Percentiles rank a stretch among this genome's conserved stretches.
Evolutionary conservation across 2,888 invertebrate species (phyloP).

Genomic region (Stictocephala bisonia): DNA sequence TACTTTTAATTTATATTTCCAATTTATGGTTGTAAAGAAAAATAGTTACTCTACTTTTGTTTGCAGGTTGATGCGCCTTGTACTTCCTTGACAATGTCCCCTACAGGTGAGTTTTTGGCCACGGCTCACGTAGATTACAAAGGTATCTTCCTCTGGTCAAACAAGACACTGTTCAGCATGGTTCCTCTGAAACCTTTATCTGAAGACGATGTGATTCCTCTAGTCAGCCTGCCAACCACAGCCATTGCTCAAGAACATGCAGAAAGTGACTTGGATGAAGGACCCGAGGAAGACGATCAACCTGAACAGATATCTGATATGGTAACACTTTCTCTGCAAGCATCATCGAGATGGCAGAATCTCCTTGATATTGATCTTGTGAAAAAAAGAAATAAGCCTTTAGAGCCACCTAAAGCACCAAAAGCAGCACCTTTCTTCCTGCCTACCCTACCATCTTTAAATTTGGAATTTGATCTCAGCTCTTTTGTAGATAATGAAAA

Average conservation of each 20-base stretch:
- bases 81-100: conserved; percentile 88
- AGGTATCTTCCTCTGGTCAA: conserved; percentile 95
- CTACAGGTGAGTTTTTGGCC: conserved; percentile 89
- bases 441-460: conserved; percentile 87
- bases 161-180: conserved; percentile 84
- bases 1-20: no score
- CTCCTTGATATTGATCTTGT: conserved; percentile 87
- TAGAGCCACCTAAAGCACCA: conserved; percentile 81
- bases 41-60: no score
- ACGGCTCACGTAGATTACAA: conserved; percentile 90
- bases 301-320: conserved; percentile 72
- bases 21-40: no score
- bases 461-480: conserved; percentile 81
- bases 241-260: conserved; percentile 55
- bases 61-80: conserved; percentile 84
- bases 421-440: conserved; percentile 96
- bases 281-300: conserved; percentile 57
- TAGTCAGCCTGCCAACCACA: conserved; percentile 68
- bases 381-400: conserved; percentile 90
- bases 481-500: conserved; percentile 65
- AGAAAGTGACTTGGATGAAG: conserved; percentile 14
- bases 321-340: conserved; percentile 85
- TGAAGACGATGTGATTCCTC: conserved; percentile 63
- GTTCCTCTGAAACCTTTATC: conserved; percentile 80
- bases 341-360: conserved; percentile 93